A percentile compares a stretch with the other conserved stretches of the same genome.
These are phyloP conservation scores for Sterrhoptilus dennistouni DNA, from an alignment of 2,113 vertebrate genomes.

Conservation along the genomic window DNA sequence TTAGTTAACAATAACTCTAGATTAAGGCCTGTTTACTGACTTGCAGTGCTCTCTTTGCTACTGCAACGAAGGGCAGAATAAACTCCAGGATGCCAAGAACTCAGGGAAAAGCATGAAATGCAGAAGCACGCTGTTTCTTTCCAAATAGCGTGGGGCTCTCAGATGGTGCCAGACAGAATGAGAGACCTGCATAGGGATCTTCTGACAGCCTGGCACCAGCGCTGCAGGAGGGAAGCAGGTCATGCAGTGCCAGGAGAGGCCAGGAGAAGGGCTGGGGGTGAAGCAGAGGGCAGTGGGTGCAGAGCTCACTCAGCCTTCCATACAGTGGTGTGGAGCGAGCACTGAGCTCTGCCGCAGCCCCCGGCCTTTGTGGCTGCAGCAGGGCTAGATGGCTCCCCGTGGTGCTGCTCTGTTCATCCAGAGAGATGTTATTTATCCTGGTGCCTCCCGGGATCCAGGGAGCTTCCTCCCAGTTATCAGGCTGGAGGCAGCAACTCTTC, in stretches of 20 bases:
- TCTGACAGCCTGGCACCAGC: fast-evolving
- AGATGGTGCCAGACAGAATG: neutral
- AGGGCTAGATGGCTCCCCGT: fast-evolving
- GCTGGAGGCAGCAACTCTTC: neutral
- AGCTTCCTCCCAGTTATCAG: neutral
- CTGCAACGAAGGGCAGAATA: neutral
- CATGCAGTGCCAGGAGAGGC: neutral
- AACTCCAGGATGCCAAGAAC: conserved; percentile 16
- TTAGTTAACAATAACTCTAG: conserved; percentile 30
- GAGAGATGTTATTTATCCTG: neutral
- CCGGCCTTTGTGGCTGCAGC: neutral
- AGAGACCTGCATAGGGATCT: fast-evolving
- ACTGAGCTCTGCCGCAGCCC: neutral
- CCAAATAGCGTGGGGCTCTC: neutral
- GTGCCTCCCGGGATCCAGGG: neutral
- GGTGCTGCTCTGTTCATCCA: neutral
- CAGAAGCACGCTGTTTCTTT: neutral
- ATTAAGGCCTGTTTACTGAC: conserved; percentile 46
- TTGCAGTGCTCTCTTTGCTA: neutral
- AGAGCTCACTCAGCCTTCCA: neutral
- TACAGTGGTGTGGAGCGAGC: fast-evolving
- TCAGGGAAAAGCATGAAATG: neutral
- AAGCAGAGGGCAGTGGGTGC: neutral
- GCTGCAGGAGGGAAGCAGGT: neutral
- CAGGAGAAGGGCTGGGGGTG: neutral